Conservation (phyloP, 2,113 vertebrate genomes). For the cattle (Bos taurus) region ARS-UCD2.0 NC_037328.1:154429001-154429500, state of each 20-base stretch:
- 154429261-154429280: not conserved
- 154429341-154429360: not conserved
- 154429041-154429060: not conserved
- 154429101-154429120: not conserved
- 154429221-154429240: not conserved
- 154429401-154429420: not conserved
- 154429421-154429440: not conserved
- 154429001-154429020: not conserved
- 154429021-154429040: not conserved
- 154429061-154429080: not conserved
- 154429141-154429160: not conserved
- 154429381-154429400: not conserved
- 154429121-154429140: not conserved
- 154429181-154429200: not conserved
- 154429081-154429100: not conserved
- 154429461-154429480: not conserved
- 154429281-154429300: not conserved
- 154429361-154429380: not conserved
- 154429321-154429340: not conserved
- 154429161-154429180: not conserved
- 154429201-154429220: not conserved
- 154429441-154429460: not conserved
- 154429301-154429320: not conserved
- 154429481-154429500: not conserved
- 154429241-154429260: not conserved